Evolutionary conservation across 37 sponge, comb jelly and placozoan genomes (phyloP), one percentile per base, ranked within the genome.

Genomic region (Eunapius fragilis): DNA sequence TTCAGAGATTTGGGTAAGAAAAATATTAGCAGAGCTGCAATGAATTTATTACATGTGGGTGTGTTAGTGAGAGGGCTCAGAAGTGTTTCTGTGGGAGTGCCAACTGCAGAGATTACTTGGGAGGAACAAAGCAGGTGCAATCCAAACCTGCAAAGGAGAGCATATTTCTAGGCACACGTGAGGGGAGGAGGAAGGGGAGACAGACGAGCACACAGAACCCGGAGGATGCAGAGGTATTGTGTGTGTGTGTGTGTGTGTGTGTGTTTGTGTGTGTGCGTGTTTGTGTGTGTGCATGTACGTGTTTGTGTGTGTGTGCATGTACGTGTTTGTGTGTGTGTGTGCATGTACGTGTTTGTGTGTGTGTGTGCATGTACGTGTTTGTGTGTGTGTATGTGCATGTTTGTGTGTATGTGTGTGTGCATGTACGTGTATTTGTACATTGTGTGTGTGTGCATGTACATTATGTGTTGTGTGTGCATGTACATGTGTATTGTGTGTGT

Each of bases 41-140:
- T 14, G 14, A 11, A 38, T 26, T 14, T 26, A 38, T 37, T 37
- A 14, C 13, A 48, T 32, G 12, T 34, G 26, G 5, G 26, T 26
- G 28, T 26, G 58, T 37, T 23, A 96, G 97, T 35, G 91, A 94
- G 38, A 86, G 80, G 13, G 98, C 91, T 36, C 99, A 98, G 85
- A 93, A 93, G 85, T 98, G 99, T 80, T 98, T 90, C 74, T 98
- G 99, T 94, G 99, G 97, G 19, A 79, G 91, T 84, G 86, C 81
- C 34, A 95, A 92, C 67, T 98, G 99, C 80, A 69, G 99, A 58
- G 96, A 97, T 11, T 85, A 85, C 87, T 80, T 98, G 19, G 99
- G 99, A 23, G 94, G 80, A 17, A 87, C 87, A 24, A 94, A 96
- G 69, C 85, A 84, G 77, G 37, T 58, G 27, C 31, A 77, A 31